Evolutionary conservation across 2,113 vertebrate species (phyloP).

Genomic region (Oncorhynchus mykiss): DNA sequence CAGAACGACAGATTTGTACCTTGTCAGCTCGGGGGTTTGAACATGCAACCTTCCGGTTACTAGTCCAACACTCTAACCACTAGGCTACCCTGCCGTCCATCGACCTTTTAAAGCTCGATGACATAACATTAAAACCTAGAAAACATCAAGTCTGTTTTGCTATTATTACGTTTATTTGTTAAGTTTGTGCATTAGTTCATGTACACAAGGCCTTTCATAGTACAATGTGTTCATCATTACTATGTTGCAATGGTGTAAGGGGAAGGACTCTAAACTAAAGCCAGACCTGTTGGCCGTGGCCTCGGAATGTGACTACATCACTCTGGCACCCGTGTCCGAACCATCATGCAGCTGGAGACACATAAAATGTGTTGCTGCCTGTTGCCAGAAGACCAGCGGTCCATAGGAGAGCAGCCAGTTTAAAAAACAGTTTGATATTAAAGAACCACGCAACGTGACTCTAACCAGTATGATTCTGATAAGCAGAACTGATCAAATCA

Average conservation of each 20-base stretch:
- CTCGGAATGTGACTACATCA: constrained; percentile 7
- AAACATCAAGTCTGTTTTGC: not conserved
- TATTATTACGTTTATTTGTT: not conserved
- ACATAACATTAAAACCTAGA: not conserved
- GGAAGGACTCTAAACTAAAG: constrained; percentile 5
- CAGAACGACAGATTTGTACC: too few species aligned
- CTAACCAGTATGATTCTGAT: not conserved
- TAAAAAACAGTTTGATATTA: not conserved
- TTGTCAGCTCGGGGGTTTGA: too few species aligned
- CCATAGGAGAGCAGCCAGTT: not conserved
- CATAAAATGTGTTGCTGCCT: not conserved
- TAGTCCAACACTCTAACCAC: too few species aligned
- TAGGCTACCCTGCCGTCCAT: too few species aligned
- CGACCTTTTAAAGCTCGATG: too few species aligned
- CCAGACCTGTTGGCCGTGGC: not conserved
- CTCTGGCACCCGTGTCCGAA: not conserved
- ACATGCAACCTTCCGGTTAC: too few species aligned
- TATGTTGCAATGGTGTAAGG: not conserved
- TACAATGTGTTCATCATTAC: not conserved
- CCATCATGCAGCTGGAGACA: not conserved
- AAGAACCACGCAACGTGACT: not conserved
- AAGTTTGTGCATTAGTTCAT: not conserved
- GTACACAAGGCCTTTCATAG: not conserved
- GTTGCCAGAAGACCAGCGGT: not conserved
- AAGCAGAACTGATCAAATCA: not conserved